A percentile compares a stretch with the other conserved stretches of the same genome.
phyloP scores from a whole-genome alignment of 2,113 vertebrate species.

The Sphaerodactylus townsendi region DNA sequence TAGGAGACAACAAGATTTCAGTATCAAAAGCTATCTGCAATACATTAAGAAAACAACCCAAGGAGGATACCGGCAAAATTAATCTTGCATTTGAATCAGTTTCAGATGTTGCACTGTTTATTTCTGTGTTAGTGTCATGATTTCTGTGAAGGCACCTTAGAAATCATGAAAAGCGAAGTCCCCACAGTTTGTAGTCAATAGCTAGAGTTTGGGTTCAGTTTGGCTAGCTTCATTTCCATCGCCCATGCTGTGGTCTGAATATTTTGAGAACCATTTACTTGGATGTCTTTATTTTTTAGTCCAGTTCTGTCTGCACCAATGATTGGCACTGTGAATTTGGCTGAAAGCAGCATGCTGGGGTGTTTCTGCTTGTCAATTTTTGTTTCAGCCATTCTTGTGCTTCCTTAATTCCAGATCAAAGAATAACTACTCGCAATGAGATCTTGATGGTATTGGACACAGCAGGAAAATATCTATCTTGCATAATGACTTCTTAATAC shows the following conservation, averaged over 20 bases:
- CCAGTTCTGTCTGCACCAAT: not conserved
- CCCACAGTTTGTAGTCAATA: not conserved
- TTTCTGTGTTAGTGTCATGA: not conserved
- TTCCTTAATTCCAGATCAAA: not conserved
- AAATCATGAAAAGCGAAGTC: not conserved
- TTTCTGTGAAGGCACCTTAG: not conserved
- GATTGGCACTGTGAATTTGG: constrained; percentile 2
- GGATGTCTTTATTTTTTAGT: not conserved
- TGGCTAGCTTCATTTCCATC: not conserved
- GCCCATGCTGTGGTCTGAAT: not conserved
- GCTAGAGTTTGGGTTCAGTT: not conserved
- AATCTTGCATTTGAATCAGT: not conserved
- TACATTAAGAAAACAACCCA: not conserved
- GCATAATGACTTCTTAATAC: not conserved
- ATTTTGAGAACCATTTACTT: constrained; percentile 1
- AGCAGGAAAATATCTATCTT: not conserved
- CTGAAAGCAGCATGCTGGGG: not conserved
- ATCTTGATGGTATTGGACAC: not conserved
- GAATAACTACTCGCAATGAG: constrained; percentile 1
- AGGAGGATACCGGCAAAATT: not conserved
- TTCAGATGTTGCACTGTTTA: not conserved
- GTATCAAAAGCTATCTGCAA: not conserved
- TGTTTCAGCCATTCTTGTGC: not conserved
- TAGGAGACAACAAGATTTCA: too few relatives aligned
- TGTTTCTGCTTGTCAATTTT: not conserved